Percentiles rank a stretch among this genome's conserved stretches.
Evolutionary conservation across 2,888 invertebrate genomes (phyloP).

Genomic region (Julus scanicus): DNA sequence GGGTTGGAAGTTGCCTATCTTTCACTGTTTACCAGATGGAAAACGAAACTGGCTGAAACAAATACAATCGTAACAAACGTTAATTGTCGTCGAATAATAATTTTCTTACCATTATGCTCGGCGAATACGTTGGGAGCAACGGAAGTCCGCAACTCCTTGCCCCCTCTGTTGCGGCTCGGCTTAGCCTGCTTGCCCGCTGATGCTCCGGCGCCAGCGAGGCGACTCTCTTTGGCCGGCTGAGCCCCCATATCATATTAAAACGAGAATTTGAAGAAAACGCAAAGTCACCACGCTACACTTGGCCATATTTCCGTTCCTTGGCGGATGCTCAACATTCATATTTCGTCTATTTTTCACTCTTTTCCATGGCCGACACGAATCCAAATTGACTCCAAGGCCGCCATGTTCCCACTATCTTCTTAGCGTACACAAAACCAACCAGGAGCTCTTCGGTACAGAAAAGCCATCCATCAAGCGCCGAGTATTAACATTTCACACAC

Average conservation of each 20-base stretch:
- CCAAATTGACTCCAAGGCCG: neutral
- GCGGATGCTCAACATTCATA: neutral
- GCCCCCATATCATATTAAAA: neutral
- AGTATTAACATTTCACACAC: too few relatives aligned
- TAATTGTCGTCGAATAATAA: neutral
- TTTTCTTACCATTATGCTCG: neutral
- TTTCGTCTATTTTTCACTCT: neutral
- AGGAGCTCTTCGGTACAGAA: too few relatives aligned
- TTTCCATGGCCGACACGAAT: neutral
- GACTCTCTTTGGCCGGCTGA: slow-evolving; percentile 39
- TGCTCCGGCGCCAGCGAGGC: slow-evolving; percentile 8
- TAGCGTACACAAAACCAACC: neutral
- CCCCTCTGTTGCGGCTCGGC: neutral
- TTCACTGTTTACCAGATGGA: neutral
- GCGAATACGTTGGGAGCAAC: neutral
- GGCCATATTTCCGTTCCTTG: neutral
- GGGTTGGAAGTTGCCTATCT: too few relatives aligned
- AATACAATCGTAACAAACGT: neutral
- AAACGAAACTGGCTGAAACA: neutral
- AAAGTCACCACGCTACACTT: neutral
- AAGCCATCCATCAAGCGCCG: too few relatives aligned
- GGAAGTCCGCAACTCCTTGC: neutral
- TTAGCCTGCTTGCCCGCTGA: slow-evolving; percentile 4
- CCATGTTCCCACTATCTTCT: slow-evolving; percentile 1
- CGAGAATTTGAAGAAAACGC: neutral